Base-by-base conservation (phyloP, 2,888 invertebrate genomes). In the Keiferia lycopersicella region DNA sequence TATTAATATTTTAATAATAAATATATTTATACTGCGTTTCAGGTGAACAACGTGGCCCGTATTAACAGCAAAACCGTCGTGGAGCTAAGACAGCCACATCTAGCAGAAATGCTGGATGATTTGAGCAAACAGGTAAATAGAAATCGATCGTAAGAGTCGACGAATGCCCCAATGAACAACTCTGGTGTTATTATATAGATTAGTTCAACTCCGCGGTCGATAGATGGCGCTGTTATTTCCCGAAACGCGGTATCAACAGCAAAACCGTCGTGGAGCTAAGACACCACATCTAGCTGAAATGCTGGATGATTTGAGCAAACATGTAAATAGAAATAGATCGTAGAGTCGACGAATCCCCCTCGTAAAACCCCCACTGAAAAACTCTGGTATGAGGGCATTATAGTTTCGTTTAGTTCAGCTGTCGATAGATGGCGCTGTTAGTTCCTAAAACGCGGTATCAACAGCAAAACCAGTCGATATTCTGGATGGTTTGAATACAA, bases 61-160 rank as follows among this genome's bases (percentile, higher is more conserved):
- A 70, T 74, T 61, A 72, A 70, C 68, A 66, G 64, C 61, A 72
- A 72, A 56, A 68, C 67, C 8, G 67, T 69, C 3, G 45, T 66
- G 10, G 72, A 74, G 53, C 64, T 73, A 30, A 61, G 71, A 12
- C 71, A 74, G 66, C 68, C 70, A 39, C 73, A 74, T 18, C 64
- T 72, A 1, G 67, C 65, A 0, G 74, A 72, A 58, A 68, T 72
- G 66, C 66, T 74, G 11, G 71, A 73, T 18, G 74, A 74, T 7
- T 64, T 67, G 64, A 68, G 68, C 69, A 83, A 83, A 45, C 82
- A 84, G 82, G 83, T 83, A 10, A 34, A 34, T 34, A 34, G n/a
- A n/a, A 30, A 30, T 30, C 30, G 6, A 30, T 30, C 30, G 30
- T 30, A 6, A 30, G 30, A 30, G 30, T 30, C 30, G 2, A 30